Evolutionary conservation across 2,113 vertebrate species (phyloP).

Genomic region (Pelobates fuscus): DNA sequence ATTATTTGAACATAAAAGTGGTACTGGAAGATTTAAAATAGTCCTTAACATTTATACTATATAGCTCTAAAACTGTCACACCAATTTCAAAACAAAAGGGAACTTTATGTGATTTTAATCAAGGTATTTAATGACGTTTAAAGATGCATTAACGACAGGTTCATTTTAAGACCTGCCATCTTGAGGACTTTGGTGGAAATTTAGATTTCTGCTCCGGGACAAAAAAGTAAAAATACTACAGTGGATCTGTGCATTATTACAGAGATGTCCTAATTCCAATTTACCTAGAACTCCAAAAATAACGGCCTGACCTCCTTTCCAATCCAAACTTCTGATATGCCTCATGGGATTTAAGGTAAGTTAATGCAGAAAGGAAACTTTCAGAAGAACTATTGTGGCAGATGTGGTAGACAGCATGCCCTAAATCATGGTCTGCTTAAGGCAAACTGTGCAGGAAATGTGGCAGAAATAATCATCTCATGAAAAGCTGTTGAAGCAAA

Average conservation of each 20-base stretch:
- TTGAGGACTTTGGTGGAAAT: too few relatives aligned
- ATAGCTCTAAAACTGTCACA: too few relatives aligned
- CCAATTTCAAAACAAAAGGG: too few relatives aligned
- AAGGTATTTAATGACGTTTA: too few relatives aligned
- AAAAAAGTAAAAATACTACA: not conserved
- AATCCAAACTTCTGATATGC: slow-evolving; percentile 10
- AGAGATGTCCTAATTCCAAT: slow-evolving; percentile 1
- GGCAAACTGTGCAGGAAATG: slow-evolving; percentile 38
- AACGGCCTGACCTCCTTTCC: slow-evolving; percentile 34
- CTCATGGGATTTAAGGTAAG: slow-evolving; percentile 23
- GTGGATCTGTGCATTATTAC: not conserved
- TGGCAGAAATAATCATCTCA: slow-evolving; percentile 45
- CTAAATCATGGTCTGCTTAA: slow-evolving; percentile 44
- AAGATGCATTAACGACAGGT: too few relatives aligned
- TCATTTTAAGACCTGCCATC: too few relatives aligned
- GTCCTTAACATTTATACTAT: too few relatives aligned
- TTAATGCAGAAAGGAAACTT: slow-evolving; percentile 32
- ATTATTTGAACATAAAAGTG: too few relatives aligned
- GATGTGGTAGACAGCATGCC: slow-evolving; percentile 42
- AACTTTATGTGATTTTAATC: too few relatives aligned
- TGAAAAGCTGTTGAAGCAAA: slow-evolving; percentile 43
- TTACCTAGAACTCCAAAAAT: slow-evolving; percentile 17
- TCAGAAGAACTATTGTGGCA: slow-evolving; percentile 29
- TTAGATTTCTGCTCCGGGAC: not conserved
- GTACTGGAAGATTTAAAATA: too few relatives aligned